These are phyloP conservation scores for Ornithoptera priamus DNA, from an alignment of 2,888 invertebrate species.

Conservation along the genomic window DNA sequence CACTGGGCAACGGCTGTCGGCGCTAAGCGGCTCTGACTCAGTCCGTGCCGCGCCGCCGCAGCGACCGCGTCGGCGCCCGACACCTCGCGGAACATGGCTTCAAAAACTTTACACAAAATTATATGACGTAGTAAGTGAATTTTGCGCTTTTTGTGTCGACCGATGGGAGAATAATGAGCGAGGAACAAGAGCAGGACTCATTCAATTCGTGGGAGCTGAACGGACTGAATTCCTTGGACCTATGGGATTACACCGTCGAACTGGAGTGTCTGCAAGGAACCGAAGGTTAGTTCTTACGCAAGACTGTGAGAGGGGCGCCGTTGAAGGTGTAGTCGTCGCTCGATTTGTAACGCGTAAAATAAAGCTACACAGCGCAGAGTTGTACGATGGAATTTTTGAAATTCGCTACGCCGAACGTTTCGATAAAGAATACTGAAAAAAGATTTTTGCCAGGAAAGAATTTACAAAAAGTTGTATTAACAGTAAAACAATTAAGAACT, in stretches of 20 bases:
- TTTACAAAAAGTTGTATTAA: background rate
- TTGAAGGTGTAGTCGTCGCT: slow-evolving; percentile 39
- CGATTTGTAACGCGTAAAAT: slow-evolving; percentile 52
- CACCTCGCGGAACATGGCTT: slow-evolving; percentile 52
- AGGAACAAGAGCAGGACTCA: slow-evolving; percentile 71
- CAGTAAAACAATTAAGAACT: background rate
- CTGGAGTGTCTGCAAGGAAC: slow-evolving; percentile 88
- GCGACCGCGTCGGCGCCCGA: slow-evolving; percentile 47
- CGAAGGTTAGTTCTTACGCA: slow-evolving; percentile 82
- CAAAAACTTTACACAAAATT: slow-evolving; percentile 46
- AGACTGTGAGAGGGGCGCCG: slow-evolving; percentile 58
- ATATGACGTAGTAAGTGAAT: slow-evolving; percentile 52
- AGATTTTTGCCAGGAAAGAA: background rate
- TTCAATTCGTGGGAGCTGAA: slow-evolving; percentile 77
- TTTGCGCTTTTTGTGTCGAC: slow-evolving; percentile 40
- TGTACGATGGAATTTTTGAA: slow-evolving; percentile 50
- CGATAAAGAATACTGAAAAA: background rate
- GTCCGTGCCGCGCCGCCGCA: slow-evolving; percentile 52
- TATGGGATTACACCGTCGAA: slow-evolving; percentile 92
- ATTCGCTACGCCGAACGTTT: slow-evolving; percentile 40
- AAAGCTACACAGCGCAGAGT: slow-evolving; percentile 43
- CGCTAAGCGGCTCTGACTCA: slow-evolving; percentile 38
- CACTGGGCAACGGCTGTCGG: slow-evolving; percentile 46
- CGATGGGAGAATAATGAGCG: slow-evolving; percentile 62
- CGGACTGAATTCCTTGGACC: slow-evolving; percentile 86